Evolutionary conservation across 2,888 invertebrate species (phyloP).

Genomic region (Stenchaetothrips biformis): DNA sequence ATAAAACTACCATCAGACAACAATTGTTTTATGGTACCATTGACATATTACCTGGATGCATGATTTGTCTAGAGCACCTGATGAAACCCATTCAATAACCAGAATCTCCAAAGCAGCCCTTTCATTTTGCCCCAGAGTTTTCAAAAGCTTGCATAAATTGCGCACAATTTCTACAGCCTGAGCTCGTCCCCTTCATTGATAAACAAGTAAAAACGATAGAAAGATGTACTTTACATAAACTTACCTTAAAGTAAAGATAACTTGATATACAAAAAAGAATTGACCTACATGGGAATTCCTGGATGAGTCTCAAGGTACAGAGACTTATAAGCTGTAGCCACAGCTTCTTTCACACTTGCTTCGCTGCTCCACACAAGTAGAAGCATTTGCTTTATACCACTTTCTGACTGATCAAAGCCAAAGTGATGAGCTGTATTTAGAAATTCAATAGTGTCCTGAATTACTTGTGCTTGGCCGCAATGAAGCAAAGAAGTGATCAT

Average conservation of each 20-base stretch:
- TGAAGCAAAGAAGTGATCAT: slow-evolving; percentile 68
- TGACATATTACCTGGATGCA: slow-evolving; percentile 43
- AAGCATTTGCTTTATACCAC: slow-evolving; percentile 71
- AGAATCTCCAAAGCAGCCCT: slow-evolving; percentile 58
- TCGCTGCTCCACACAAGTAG: slow-evolving; percentile 77
- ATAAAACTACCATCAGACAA: background rate
- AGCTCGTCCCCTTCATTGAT: slow-evolving; percentile 37
- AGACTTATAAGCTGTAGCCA: slow-evolving; percentile 69
- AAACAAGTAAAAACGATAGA: background rate
- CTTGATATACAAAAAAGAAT: background rate
- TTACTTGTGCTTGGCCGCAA: slow-evolving; percentile 69
- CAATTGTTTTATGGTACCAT: background rate
- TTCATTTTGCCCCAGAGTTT: slow-evolving; percentile 55
- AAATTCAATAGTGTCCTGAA: slow-evolving; percentile 83
- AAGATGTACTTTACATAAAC: background rate
- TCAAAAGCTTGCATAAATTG: slow-evolving; percentile 55
- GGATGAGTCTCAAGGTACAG: slow-evolving; percentile 59
- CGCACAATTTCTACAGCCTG: slow-evolving; percentile 48
- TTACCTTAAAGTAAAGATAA: background rate
- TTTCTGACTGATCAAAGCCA: slow-evolving; percentile 63
- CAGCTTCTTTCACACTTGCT: slow-evolving; percentile 61
- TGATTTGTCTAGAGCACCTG: slow-evolving; percentile 53
- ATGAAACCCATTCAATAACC: slow-evolving; percentile 57
- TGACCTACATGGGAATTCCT: slow-evolving; percentile 40
- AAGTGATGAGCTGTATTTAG: slow-evolving; percentile 76